A percentile compares a stretch with the other conserved stretches of the same genome.
Conservation (phyloP, 35 echinoderm and acorn worm genomes). For the Nesometra sesokonis region DNA sequence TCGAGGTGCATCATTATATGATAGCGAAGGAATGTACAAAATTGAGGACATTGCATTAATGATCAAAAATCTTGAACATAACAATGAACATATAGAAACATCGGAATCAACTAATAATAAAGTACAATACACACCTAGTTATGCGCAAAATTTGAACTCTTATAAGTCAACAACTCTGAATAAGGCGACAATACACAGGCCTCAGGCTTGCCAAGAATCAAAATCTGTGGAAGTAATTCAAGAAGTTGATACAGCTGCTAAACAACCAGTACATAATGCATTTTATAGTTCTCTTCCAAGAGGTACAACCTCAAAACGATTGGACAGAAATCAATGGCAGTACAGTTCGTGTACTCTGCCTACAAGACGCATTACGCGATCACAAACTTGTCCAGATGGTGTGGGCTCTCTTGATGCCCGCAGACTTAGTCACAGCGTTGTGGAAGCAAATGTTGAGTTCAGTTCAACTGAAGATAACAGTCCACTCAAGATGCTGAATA, state of each 20-base stretch:
- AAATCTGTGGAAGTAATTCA: background rate
- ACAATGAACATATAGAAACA: background rate
- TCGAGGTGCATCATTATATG: slow-evolving; percentile 1
- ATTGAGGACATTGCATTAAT: background rate
- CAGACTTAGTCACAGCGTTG: background rate
- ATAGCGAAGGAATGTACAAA: background rate
- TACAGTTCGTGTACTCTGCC: background rate
- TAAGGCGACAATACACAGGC: background rate
- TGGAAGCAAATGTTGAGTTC: background rate
- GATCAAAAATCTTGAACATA: background rate
- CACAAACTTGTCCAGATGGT: background rate
- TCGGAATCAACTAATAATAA: background rate
- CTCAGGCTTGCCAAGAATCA: background rate
- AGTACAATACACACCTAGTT: background rate
- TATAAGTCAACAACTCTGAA: background rate
- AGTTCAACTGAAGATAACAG: background rate
- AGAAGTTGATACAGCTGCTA: background rate
- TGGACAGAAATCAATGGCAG: background rate
- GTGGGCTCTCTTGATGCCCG: background rate
- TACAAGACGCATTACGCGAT: background rate
- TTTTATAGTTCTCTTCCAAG: background rate
- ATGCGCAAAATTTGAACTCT: background rate
- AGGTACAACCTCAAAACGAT: background rate
- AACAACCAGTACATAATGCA: background rate
- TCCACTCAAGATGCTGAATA: background rate